Base-by-base conservation (phyloP, 53 echinoderm and acorn worm genomes). In the Holothuria scabra region DNA sequence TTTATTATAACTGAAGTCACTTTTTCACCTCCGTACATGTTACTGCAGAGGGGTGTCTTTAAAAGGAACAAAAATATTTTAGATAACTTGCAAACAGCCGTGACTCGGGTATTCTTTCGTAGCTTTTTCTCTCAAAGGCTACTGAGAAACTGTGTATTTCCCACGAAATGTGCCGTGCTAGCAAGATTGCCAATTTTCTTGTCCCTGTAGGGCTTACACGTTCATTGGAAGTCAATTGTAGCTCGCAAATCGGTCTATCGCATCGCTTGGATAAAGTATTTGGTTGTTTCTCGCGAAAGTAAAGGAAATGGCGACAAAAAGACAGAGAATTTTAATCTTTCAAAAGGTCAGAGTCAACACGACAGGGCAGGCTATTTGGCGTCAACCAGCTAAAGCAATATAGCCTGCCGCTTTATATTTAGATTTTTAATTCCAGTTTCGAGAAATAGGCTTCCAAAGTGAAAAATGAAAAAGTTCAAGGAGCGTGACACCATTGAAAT, bases 201-300 rank as follows among this genome's bases (percentile, higher is more conserved):
- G 46, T 72, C 72, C 72, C 72, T 46, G 48, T 44, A 72, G 72
- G 46, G 46, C 25, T n/a, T 72, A 24, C 48, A n/a, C 37, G 37
- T 46, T 72, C 72, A 72, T 48, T 44, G 72, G 48, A 72, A 72
- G 48, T 21, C 72, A 72, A 72, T 72, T 72, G 72, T 72, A 12
- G 26, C 21, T 72, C 48, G 2, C 46, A 44, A 28, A 72, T 44
- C 72, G 41, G 41, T 72, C 28, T 38, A 44, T 38, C 8, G 10
- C 25, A 48, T 46, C 8, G 72, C 46, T 48, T 46, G 8, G 22
- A 22, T 44, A 44, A 35, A 14, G 46, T 9, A 48, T 25, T 13
- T 0, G 44, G 24, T 28, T 44, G 24, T 16, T 41, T 72, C 2
- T 20, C 48, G 37, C 34, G 23, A 25, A 72, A 20, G 21, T 46